Base-by-base conservation (phyloP, 2,113 vertebrate genomes). In the Hemiprocne comata region DNA sequence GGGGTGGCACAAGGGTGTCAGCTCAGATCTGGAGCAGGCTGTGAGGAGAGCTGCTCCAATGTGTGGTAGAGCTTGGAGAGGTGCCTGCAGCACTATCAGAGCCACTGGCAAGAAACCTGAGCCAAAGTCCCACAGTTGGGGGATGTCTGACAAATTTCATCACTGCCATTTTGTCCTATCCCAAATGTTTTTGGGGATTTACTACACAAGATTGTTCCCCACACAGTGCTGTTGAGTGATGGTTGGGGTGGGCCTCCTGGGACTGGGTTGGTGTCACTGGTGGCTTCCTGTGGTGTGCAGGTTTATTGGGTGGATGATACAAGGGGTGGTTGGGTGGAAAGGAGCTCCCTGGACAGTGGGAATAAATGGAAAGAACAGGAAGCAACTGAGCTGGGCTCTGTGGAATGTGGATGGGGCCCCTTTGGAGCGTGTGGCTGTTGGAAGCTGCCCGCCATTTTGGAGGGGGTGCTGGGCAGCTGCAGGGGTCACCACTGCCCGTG, bases 331-430 rank as follows among this genome's bases (percentile, higher is more conserved):
- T 1, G 2, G 9, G n/a, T 20, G 38, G 33, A 19, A 57, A 48
- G 36, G 46, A 70, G 33, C 44, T 34, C 10, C 26, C 15, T 24
- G 24, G 28, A 5, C 44, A 24, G 33, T 11, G 36, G 54, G 21
- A 65, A 44, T 62, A 17, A 51, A 57, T 2, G n/a, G 34, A 26
- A 69, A 19, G 51, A 40, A n/a, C 1, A 3, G 58, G 69, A 80
- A 69, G 48, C 2, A 6, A 13, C 1, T 0, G 23, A 0, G 0
- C 8, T 19, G 34, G 57, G 60, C 0, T 2, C 38, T 13, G 44
- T 13, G 46, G 25, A 73, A 28, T 4, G 36, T 2, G 10, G 46
- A 5, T 1, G 2, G 40, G 21, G 5, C 10, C 44, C 10, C 0
- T 0, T 6, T 4, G 38, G 29, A 24, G 11, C 1, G 1, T 5